These are phyloP conservation scores for Sorex maritimensis DNA, from an alignment of 2,797 vertebrate genomes.

Conservation along the genomic window DNA sequence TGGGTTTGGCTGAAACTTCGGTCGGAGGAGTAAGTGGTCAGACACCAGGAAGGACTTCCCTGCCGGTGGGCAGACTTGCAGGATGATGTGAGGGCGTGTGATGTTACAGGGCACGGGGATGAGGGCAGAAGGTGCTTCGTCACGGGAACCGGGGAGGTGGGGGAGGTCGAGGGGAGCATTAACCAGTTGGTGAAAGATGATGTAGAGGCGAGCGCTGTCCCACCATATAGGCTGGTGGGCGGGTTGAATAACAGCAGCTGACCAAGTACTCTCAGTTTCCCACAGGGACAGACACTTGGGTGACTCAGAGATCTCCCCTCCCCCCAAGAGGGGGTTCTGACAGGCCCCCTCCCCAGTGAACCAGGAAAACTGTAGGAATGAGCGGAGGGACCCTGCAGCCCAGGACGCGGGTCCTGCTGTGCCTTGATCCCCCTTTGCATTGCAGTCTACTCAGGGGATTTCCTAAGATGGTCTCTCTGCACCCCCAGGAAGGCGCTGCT, in stretches of 20 bases:
- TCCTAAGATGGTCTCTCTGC: neutral
- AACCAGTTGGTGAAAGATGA: neutral
- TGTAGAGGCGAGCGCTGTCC: neutral
- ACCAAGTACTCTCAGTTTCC: constrained; percentile 45
- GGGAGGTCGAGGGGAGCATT: neutral
- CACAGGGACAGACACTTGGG: neutral
- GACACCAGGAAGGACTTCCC: constrained; percentile 74
- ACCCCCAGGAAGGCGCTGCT: neutral
- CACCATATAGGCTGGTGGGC: neutral
- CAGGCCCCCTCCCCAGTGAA: too few relatives aligned
- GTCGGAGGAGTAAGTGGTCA: constrained; percentile 48
- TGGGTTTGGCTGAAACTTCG: constrained; percentile 38
- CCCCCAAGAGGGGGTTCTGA: too few relatives aligned
- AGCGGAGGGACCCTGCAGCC: neutral
- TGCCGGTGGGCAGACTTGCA: neutral
- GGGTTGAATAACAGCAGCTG: neutral
- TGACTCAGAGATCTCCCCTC: neutral
- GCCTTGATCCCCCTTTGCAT: neutral
- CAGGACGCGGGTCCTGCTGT: neutral
- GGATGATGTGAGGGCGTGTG: neutral
- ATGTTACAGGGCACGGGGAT: neutral
- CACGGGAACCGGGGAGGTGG: neutral
- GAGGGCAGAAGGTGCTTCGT: neutral
- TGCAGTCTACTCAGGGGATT: neutral
- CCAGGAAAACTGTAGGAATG: neutral